Base-by-base conservation (phyloP, 2,113 vertebrate genomes). In the Platysteira castanea region DNA sequence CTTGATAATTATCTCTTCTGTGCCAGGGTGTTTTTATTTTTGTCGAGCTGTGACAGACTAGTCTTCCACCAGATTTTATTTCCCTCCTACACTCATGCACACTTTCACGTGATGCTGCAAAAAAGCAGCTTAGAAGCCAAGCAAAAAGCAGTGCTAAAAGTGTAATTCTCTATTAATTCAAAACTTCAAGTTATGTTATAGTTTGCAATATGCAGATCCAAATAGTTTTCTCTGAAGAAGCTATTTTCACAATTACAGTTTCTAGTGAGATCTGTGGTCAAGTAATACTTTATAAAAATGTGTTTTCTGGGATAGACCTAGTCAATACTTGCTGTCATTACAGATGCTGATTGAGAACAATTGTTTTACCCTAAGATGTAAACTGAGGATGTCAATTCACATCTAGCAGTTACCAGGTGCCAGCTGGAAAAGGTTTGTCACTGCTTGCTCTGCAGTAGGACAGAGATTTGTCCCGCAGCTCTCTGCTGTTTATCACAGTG, bases 41-140 rank as follows among this genome's bases (percentile, higher is more conserved):
- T 96, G 78, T 86, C 47, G 41, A 71, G 60, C 85, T 92, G 44
- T 90, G 88, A 67, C 85, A 94, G 85, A 94, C 82, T 67, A 85
- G 76, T 89, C 69, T 93, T 93, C 60, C 81, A 84, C 70, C 60
- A 90, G 52, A 74, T 92, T 80, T 93, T 86, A 30, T 90, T 90
- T 92, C 50, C 76, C n/a, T 88, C 93, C 87, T 90, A 84, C 92
- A 17, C 22, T n/a, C 50, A 8, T 26, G 37, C 39, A 54, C 3
- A 50, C 87, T 82, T 94, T 77, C 84, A 93, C 68, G 47, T 42
- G 68, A 30, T 74, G 47, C 42, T 84, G 82, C 65, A 78, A n/a
- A 84, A 92, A 93, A 61, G 39, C 37, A 56, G 17, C 57, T 82
- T 44, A 82, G 70, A 87, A 90, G 18, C 70, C 53, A 76, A 89